Conservation (phyloP, 2,888 invertebrate genomes). For the Cephus spinipes region DNA sequence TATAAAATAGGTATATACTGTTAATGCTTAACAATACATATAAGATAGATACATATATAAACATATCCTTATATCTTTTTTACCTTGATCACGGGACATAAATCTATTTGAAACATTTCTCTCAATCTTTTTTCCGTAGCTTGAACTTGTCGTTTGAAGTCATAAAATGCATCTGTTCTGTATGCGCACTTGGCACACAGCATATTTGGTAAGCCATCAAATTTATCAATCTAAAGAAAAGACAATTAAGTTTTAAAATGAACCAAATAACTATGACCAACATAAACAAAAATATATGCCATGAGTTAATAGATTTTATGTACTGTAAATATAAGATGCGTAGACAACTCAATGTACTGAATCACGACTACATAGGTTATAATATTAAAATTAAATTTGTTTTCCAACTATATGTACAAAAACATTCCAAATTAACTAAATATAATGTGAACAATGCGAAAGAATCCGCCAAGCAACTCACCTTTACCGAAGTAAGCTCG, state of each 20-base stretch:
- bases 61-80: neutral
- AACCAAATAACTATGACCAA: neutral
- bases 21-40: neutral
- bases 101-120: conserved; percentile 48
- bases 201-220: conserved; percentile 58
- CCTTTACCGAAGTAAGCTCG: conserved; percentile 54
- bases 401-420: neutral
- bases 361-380: neutral
- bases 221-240: conserved; percentile 47
- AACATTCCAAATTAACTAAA: neutral
- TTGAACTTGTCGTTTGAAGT: conserved; percentile 57
- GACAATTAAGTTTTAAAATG: neutral
- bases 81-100: conserved; percentile 25
- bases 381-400: neutral
- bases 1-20: neutral
- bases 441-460: neutral
- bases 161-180: conserved; percentile 54
- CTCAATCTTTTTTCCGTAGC: conserved; percentile 55
- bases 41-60: neutral
- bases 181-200: conserved; percentile 60
- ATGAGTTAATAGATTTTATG: neutral
- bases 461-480: conserved; percentile 18
- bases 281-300: neutral
- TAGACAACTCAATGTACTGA: neutral
- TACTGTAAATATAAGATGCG: neutral